Percentiles rank a stretch among this genome's conserved stretches.
These are phyloP conservation scores for Ruditapes philippinarum DNA, from an alignment of 1,140 invertebrate species.

Conservation along the genomic window DNA sequence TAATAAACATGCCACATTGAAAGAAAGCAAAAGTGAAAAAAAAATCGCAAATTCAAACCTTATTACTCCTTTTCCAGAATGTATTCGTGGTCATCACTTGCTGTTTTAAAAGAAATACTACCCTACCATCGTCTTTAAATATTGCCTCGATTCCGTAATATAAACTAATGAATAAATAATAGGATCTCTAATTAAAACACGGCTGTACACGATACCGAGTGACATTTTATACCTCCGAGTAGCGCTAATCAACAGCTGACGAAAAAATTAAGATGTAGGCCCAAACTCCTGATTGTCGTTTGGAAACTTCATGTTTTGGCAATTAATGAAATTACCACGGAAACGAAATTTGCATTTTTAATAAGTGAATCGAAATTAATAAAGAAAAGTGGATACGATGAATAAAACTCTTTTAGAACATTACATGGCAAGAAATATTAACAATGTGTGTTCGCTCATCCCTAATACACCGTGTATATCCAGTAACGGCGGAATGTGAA, in stretches of 20 bases:
- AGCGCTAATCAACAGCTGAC: not conserved
- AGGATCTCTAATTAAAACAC: slow-evolving; percentile 14
- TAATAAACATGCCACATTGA: too few species aligned
- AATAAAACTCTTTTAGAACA: too few species aligned
- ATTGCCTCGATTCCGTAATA: not conserved
- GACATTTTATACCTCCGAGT: slow-evolving; percentile 4
- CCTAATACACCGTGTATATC: too few species aligned
- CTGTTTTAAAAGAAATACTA: not conserved
- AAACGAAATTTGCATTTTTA: too few species aligned
- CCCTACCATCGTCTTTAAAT: not conserved
- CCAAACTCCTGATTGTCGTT: not conserved
- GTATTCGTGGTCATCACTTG: not conserved
- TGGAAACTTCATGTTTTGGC: not conserved
- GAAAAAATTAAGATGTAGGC: not conserved
- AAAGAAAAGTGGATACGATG: too few species aligned
- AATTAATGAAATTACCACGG: not conserved
- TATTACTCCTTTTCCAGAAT: not conserved
- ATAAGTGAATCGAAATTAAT: too few species aligned
- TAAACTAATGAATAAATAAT: slow-evolving; percentile 35
- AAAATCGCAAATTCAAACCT: slow-evolving; percentile 4
- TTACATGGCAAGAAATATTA: too few species aligned
- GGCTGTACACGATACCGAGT: not conserved
- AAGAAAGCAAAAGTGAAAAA: not conserved
- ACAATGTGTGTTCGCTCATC: too few species aligned
- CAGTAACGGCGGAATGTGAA: too few species aligned